A percentile compares a stretch with the other conserved stretches of the same genome.
phyloP scores from a whole-genome alignment of 2,888 invertebrate genomes.

The Metalampra italica region DNA sequence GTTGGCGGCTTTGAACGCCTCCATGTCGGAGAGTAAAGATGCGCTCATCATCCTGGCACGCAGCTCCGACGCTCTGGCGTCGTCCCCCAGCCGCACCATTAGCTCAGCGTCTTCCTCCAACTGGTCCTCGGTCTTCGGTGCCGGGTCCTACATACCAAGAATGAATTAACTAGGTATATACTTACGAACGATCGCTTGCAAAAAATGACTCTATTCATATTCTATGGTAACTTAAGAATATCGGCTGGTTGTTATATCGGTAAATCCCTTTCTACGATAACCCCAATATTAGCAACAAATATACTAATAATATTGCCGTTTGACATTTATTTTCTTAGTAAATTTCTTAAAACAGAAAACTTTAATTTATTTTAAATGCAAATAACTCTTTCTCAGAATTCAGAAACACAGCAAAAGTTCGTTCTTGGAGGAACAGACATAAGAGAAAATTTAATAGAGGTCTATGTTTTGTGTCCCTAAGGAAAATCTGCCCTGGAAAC shows the following conservation, averaged over 20 bases:
- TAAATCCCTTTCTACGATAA: constrained; percentile 3
- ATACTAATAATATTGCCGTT: too few relatives aligned
- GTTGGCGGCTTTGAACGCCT: constrained; percentile 99
- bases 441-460: too few relatives aligned
- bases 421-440: too few relatives aligned
- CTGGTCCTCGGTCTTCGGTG: constrained; percentile 98
- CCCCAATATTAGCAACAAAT: not conserved
- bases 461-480: too few relatives aligned
- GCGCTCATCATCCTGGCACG: constrained; percentile 97
- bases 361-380: too few relatives aligned
- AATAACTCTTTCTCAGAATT: too few relatives aligned
- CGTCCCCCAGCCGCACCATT: constrained; percentile 91
- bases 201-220: not conserved
- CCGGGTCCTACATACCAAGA: constrained; percentile 86
- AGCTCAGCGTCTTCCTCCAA: constrained; percentile 95
- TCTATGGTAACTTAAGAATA: not conserved
- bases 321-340: too few relatives aligned
- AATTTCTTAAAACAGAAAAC: too few relatives aligned
- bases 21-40: constrained; percentile 97
- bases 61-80: constrained; percentile 89
- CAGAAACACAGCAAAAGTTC: too few relatives aligned
- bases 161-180: constrained; percentile 81
- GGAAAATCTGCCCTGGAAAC: too few relatives aligned
- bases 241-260: constrained; percentile 4
- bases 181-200: constrained; percentile 7